phyloP scores from a whole-genome alignment of 2,113 vertebrate species.

The Abramis brama region DNA sequence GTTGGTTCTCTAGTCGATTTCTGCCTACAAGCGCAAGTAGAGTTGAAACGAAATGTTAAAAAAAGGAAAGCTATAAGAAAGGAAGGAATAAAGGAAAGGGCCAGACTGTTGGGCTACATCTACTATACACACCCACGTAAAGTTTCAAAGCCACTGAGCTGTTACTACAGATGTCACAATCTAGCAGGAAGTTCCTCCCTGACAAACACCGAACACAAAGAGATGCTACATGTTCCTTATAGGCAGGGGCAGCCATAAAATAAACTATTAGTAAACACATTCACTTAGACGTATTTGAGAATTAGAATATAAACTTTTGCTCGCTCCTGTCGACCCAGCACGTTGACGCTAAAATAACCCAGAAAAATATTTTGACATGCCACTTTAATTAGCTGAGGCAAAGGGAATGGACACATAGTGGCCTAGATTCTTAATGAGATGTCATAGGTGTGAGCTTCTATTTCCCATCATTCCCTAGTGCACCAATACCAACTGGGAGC shows the following conservation, averaged over 20 bases:
- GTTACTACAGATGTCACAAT: slow-evolving; percentile 8
- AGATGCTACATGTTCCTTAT: neutral
- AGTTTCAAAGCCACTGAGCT: neutral
- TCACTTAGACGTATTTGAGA: too few relatives aligned
- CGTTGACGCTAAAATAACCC: slow-evolving; percentile 20
- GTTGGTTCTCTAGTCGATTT: slow-evolving; percentile 27
- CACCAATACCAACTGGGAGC: slow-evolving; percentile 13
- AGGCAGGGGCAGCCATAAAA: slow-evolving; percentile 9
- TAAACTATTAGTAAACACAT: neutral
- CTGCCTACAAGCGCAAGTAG: slow-evolving; percentile 43
- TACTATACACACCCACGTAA: slow-evolving; percentile 22
- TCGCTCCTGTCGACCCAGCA: slow-evolving; percentile 6
- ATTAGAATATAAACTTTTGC: slow-evolving; percentile 15
- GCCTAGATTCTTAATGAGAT: slow-evolving; percentile 59
- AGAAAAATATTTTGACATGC: slow-evolving; percentile 47
- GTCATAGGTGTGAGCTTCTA: slow-evolving; percentile 48
- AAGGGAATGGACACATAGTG: slow-evolving; percentile 46
- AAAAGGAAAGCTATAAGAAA: slow-evolving; percentile 1
- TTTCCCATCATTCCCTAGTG: slow-evolving; percentile 27
- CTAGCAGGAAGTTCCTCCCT: slow-evolving; percentile 8
- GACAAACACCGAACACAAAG: neutral
- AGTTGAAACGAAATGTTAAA: slow-evolving; percentile 36
- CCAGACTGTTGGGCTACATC: neutral
- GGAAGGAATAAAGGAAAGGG: slow-evolving; percentile 27
- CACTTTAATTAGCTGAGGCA: slow-evolving; percentile 54